Base-by-base conservation (phyloP, 2,113 vertebrate genomes). In the Manacus vitellinus region DNA sequence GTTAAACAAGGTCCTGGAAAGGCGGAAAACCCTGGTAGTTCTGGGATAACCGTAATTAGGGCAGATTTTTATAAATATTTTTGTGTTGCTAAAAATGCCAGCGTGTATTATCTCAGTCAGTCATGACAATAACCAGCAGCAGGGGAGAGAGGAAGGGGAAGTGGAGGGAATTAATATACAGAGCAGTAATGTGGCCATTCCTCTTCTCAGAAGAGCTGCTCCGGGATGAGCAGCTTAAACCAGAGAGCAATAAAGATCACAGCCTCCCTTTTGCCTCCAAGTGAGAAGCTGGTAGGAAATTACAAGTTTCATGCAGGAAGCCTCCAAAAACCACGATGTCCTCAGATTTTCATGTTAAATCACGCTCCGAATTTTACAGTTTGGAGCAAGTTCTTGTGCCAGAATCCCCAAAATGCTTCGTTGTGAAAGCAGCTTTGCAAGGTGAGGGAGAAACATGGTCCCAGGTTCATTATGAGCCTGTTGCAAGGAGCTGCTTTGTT, bases 331-430 rank as follows among this genome's bases (percentile, higher is more conserved):
- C 73, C 71, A 25, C 7, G 46, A 61, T 68, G 80, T 85, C 70
- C 85, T 95, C 66, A 82, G 70, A 30, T 94, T 82, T 97, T 92
- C 96, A n/a, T 96, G 95, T 95, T 73, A 93, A 95, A 88, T 96
- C 95, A 95, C 47, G 96, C 93, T 95, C 87, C 79, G 80, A 65
- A 58, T 88, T 95, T 94, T 95, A 95, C 39, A 91, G 95, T 94
- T 91, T 1, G 23, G 89, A 94, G 86, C 56, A 17, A 14, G 70
- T 54, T 31, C 23, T 22, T 22, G 84, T 94, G 93, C 95, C 94
- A 96, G 91, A 8, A 94, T 85, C 91, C 49, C 49, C 31, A 17
- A 89, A 75, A 75, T 12, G 74, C 87, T 91, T 76, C 3, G 3
- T 95, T 96, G 92, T 94, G 94, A 96, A 95, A 96, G 91, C 65